Evolutionary conservation across 2,888 invertebrate genomes (phyloP).

Genomic region (Cybosia mesomella): DNA sequence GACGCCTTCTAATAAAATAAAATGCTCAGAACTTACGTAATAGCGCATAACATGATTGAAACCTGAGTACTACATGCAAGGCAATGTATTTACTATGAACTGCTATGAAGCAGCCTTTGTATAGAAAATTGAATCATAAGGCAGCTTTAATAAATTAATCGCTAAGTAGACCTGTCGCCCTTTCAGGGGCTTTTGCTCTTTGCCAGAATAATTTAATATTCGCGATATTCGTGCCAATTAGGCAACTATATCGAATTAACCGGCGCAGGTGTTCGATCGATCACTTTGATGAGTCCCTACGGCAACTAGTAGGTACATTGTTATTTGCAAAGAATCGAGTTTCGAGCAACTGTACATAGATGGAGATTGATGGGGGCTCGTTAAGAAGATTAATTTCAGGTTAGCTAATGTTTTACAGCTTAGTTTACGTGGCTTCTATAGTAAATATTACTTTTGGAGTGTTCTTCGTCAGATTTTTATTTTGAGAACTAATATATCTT

Average conservation of each 20-base stretch:
- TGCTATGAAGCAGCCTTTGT: conserved; percentile 50
- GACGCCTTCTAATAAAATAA: background rate
- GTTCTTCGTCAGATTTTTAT: background rate
- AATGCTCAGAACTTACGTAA: background rate
- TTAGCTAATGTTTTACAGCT: conserved; percentile 21
- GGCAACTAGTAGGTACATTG: conserved; percentile 46
- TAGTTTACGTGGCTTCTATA: conserved; percentile 15
- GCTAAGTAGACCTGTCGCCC: conserved; percentile 69
- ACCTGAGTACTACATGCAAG: conserved; percentile 13
- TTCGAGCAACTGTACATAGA: conserved; percentile 30
- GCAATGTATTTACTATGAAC: conserved; percentile 30
- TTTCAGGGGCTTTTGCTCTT: conserved; percentile 63
- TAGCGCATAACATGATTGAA: conserved; percentile 18
- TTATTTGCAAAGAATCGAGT: conserved; percentile 47
- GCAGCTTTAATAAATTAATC: conserved; percentile 71
- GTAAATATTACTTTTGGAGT: background rate
- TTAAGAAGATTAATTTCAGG: conserved; percentile 35
- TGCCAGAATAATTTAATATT: conserved; percentile 69
- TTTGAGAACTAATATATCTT: background rate
- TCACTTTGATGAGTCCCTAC: conserved; percentile 54
- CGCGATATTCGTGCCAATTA: conserved; percentile 36
- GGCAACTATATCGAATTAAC: conserved; percentile 59
- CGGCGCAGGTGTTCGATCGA: conserved; percentile 62
- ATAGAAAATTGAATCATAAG: conserved; percentile 73
- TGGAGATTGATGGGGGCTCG: conserved; percentile 45